These are phyloP conservation scores for Rhabdornis inornatus DNA, from an alignment of 2,113 vertebrate species.

Conservation along the genomic window DNA sequence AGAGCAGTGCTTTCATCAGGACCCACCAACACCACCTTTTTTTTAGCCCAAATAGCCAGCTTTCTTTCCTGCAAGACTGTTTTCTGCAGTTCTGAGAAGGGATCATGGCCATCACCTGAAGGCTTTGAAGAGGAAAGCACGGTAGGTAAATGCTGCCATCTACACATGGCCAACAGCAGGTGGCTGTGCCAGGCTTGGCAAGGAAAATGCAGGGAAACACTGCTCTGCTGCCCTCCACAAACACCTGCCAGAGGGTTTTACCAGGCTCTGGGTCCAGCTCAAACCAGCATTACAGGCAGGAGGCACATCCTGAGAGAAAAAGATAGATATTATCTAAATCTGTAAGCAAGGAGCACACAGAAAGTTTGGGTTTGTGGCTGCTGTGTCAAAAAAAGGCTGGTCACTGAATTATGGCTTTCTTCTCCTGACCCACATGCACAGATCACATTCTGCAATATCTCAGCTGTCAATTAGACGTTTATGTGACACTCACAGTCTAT, in stretches of 20 bases:
- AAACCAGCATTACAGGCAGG: background rate
- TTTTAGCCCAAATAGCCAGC: background rate
- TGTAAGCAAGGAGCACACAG: background rate
- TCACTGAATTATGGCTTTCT: background rate
- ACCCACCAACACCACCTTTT: background rate
- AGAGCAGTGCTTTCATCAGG: background rate
- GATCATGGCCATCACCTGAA: background rate
- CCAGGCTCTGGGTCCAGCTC: background rate
- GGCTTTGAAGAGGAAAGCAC: background rate
- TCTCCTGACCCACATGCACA: background rate
- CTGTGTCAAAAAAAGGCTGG: background rate
- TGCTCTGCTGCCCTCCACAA: background rate
- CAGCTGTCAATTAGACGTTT: constrained; percentile 42
- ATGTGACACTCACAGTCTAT: constrained; percentile 24
- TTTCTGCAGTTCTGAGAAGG: background rate
- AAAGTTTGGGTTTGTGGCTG: background rate
- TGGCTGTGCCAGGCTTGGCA: background rate
- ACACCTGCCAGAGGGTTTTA: background rate
- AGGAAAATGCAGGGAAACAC: background rate
- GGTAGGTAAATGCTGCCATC: constrained; percentile 61
- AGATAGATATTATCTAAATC: background rate
- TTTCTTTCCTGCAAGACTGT: background rate
- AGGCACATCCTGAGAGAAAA: background rate
- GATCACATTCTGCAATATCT: background rate
- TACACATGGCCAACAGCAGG: constrained; percentile 28